phyloP scores from a whole-genome alignment of 2,797 vertebrate genomes.

The Cercopithecus petaurista region DNA sequence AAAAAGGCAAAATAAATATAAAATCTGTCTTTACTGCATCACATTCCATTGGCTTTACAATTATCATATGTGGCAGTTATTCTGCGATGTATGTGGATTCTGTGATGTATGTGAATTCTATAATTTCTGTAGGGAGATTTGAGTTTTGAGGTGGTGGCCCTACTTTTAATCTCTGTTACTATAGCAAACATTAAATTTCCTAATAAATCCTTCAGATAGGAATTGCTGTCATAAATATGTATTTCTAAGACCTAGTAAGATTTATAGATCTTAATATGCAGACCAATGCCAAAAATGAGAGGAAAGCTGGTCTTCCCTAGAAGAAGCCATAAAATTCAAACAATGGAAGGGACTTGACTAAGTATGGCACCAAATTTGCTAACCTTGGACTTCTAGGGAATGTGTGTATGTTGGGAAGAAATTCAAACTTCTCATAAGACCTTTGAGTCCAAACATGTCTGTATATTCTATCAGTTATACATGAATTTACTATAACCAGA shows the following conservation, averaged over 20 bases:
- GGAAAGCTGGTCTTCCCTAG: neutral
- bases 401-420: neutral
- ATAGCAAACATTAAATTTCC: conserved; percentile 52
- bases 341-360: neutral
- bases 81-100: neutral
- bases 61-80: neutral
- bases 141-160: neutral
- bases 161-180: neutral
- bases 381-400: neutral
- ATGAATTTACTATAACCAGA: conserved; percentile 38
- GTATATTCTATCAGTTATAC: neutral
- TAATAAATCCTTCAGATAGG: conserved; percentile 4
- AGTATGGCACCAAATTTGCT: neutral
- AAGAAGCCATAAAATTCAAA: conserved; percentile 6
- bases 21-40: conserved; percentile 35
- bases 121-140: conserved; percentile 51
- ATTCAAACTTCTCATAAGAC: neutral
- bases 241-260: conserved; percentile 35
- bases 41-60: neutral
- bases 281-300: conserved; percentile 44
- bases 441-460: neutral
- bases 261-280: neutral
- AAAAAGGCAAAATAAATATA: conserved; percentile 51
- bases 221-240: conserved; percentile 40
- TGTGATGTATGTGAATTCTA: neutral